Evolutionary conservation across 2,888 invertebrate species (phyloP).

Genomic region (Melinopterus prodromus): DNA sequence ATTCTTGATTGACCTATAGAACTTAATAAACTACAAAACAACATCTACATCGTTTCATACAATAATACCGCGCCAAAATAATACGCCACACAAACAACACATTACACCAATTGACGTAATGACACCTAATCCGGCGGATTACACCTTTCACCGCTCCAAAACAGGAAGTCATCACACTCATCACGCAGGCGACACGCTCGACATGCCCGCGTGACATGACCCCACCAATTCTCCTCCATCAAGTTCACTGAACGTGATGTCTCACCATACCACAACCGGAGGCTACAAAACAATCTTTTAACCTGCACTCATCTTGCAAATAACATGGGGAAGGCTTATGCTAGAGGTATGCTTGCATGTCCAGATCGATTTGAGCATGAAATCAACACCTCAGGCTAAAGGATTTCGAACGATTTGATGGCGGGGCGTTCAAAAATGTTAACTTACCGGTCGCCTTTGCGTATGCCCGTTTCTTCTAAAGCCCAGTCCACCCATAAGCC

Average conservation of each 20-base stretch:
- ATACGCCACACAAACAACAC: too few species aligned
- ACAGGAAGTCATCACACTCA: background rate
- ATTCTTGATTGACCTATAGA: too few species aligned
- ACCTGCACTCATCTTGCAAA: background rate
- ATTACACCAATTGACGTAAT: background rate
- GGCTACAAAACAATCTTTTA: background rate
- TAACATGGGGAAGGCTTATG: background rate
- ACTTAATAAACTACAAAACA: too few species aligned
- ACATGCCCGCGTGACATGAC: background rate
- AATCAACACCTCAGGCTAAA: background rate
- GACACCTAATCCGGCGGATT: background rate
- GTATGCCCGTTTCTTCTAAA: conserved; percentile 76
- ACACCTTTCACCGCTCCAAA: background rate
- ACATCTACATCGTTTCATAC: too few species aligned
- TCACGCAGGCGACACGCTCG: background rate
- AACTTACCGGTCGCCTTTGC: conserved; percentile 72
- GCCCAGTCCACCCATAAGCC: conserved; percentile 85
- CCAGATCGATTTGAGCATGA: background rate
- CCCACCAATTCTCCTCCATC: background rate
- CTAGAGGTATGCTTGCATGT: background rate
- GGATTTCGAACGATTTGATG: background rate
- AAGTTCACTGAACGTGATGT: background rate
- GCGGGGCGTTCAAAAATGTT: background rate
- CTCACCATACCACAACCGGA: background rate
- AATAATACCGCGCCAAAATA: too few species aligned